phyloP scores from a whole-genome alignment of 1,140 invertebrate species.

The Adoxophyes honmai region DNA sequence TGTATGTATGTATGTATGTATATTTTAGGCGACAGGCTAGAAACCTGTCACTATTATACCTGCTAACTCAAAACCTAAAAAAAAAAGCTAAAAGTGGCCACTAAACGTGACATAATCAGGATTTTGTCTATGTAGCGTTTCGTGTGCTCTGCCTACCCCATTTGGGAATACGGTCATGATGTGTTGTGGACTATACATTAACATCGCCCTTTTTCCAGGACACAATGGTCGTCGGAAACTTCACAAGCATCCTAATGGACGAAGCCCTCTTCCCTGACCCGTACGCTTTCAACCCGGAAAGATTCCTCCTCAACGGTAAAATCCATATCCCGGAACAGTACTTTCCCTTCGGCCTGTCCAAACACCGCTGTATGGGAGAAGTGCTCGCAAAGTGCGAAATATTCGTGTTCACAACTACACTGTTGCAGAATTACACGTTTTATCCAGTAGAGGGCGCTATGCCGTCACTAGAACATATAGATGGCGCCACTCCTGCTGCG shows the following conservation, averaged over 20 bases:
- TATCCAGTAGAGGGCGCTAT: slow-evolving; percentile 79
- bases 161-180: no score
- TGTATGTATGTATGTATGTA: no score
- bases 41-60: no score
- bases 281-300: slow-evolving; percentile 85
- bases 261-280: slow-evolving; percentile 84
- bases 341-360: slow-evolving; percentile 89
- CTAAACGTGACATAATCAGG: no score
- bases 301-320: slow-evolving; percentile 85
- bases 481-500: slow-evolving; percentile 86
- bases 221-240: slow-evolving; percentile 90
- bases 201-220: slow-evolving; percentile 82
- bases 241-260: slow-evolving; percentile 86
- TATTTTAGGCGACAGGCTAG: no score
- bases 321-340: slow-evolving; percentile 83
- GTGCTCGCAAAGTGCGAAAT: slow-evolving; percentile 84
- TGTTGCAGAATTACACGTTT: slow-evolving; percentile 89
- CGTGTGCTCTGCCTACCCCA: no score
- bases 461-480: slow-evolving; percentile 81
- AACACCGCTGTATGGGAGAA: slow-evolving; percentile 77
- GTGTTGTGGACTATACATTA: no score
- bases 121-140: no score
- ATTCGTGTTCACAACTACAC: slow-evolving; percentile 87
- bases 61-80: no score
- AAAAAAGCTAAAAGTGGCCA: no score